A percentile compares a stretch with the other conserved stretches of the same genome.
These are phyloP conservation scores for Bactericera cockerelli DNA, from an alignment of 1,140 invertebrate genomes.

Conservation along the genomic window DNA sequence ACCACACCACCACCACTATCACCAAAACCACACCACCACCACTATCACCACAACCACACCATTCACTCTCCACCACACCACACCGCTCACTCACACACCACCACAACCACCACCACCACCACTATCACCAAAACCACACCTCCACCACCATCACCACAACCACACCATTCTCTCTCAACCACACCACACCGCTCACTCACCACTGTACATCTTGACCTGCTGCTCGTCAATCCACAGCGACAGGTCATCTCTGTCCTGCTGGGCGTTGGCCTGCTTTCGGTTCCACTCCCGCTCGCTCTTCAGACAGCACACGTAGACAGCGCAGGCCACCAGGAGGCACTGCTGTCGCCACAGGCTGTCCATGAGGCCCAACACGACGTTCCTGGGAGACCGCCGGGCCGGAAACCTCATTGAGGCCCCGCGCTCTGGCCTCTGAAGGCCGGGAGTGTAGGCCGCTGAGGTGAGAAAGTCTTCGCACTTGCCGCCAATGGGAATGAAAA, in stretches of 20 bases:
- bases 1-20: too few relatives aligned
- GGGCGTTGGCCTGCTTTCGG: slow-evolving; percentile 21
- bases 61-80: too few relatives aligned
- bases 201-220: slow-evolving; percentile 76
- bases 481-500: too few relatives aligned
- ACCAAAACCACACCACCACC: too few relatives aligned
- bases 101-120: too few relatives aligned
- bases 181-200: too few relatives aligned
- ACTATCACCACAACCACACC: too few relatives aligned
- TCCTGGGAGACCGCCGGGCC: background rate
- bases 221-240: slow-evolving; percentile 77
- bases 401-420: background rate
- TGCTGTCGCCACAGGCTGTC: slow-evolving; percentile 4
- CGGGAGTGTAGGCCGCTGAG: too few relatives aligned
- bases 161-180: too few relatives aligned
- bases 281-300: background rate
- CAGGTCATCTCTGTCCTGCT: slow-evolving; percentile 38
- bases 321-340: background rate
- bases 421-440: background rate
- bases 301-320: slow-evolving; percentile 1
- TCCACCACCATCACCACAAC: too few relatives aligned
- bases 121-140: too few relatives aligned
- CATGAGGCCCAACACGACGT: background rate
- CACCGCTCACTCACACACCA: too few relatives aligned
- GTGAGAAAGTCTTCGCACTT: background rate